phyloP scores from a whole-genome alignment of 2,797 vertebrate genomes.

The Anguilla megastoma region DNA sequence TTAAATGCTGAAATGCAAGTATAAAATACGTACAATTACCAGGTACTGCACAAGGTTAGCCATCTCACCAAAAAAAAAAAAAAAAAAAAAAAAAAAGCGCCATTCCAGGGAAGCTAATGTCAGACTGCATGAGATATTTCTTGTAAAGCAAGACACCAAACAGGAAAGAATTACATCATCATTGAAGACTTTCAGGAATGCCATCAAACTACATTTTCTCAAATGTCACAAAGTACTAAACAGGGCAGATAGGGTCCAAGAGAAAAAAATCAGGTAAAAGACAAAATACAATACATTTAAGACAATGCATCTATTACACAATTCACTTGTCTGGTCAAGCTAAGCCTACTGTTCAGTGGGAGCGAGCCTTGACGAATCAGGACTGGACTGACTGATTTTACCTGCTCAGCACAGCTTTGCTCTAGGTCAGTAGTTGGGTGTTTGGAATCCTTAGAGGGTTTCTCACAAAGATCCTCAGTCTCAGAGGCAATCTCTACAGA shows the following conservation, averaged over 20 bases:
- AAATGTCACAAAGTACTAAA: neutral
- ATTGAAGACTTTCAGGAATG: neutral
- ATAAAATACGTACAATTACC: neutral
- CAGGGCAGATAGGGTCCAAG: neutral
- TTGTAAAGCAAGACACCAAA: neutral
- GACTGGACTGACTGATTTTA: constrained; percentile 48
- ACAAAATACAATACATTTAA: neutral
- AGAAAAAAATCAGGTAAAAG: neutral
- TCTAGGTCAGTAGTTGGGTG: constrained; percentile 70
- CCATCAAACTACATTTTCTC: constrained; percentile 6
- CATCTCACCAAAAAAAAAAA: neutral
- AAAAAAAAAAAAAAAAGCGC: neutral
- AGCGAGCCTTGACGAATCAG: neutral
- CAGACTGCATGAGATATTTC: neutral
- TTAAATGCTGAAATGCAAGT: neutral
- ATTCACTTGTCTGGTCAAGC: neutral
- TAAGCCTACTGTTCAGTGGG: neutral
- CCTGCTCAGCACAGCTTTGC: constrained; percentile 69
- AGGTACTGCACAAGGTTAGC: neutral
- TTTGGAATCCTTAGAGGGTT: constrained; percentile 84
- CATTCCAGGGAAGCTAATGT: neutral
- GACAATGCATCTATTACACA: neutral
- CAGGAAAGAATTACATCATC: neutral
- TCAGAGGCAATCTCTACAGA: constrained; percentile 90
- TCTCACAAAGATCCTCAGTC: constrained; percentile 90